These are phyloP conservation scores for Zeus faber DNA, from an alignment of 2,113 vertebrate genomes.

Conservation along the genomic window DNA sequence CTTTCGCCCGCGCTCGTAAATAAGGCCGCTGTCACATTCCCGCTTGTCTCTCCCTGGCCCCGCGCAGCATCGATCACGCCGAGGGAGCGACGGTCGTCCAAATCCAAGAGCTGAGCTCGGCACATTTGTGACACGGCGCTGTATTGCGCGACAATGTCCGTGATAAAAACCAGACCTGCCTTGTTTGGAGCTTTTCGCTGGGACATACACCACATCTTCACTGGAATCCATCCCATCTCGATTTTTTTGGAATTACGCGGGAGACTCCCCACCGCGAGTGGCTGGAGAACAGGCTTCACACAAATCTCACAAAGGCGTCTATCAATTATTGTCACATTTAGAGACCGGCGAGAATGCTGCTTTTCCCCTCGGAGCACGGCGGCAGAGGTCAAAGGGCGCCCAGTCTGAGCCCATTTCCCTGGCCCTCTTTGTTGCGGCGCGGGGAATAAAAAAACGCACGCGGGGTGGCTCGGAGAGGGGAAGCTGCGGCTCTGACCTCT, in stretches of 20 bases:
- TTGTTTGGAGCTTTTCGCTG: slow-evolving; percentile 51
- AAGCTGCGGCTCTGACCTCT: slow-evolving; percentile 57
- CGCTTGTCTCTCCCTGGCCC: slow-evolving; percentile 51
- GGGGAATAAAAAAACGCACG: slow-evolving; percentile 55
- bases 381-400: slow-evolving; percentile 56
- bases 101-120: slow-evolving; percentile 67
- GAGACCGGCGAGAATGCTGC: slow-evolving; percentile 15
- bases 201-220: slow-evolving; percentile 44
- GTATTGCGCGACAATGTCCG: slow-evolving; percentile 55
- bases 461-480: slow-evolving; percentile 18
- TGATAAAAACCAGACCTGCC: slow-evolving; percentile 66
- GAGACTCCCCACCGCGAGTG: slow-evolving; percentile 37
- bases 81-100: slow-evolving; percentile 51
- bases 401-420: slow-evolving; percentile 56
- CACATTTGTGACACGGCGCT: slow-evolving; percentile 56
- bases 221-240: slow-evolving; percentile 25
- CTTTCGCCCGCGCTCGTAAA: slow-evolving; percentile 59
- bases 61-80: slow-evolving; percentile 31
- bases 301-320: slow-evolving; percentile 36
- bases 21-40: slow-evolving; percentile 56
- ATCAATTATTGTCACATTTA: slow-evolving; percentile 60
- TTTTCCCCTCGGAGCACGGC: slow-evolving; percentile 29
- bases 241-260: slow-evolving; percentile 28
- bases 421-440: slow-evolving; percentile 52
- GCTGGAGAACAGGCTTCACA: slow-evolving; percentile 29